Evolutionary conservation across 2,797 vertebrate genomes (phyloP).

Genomic region (Acrocephalus scirpaceus): DNA sequence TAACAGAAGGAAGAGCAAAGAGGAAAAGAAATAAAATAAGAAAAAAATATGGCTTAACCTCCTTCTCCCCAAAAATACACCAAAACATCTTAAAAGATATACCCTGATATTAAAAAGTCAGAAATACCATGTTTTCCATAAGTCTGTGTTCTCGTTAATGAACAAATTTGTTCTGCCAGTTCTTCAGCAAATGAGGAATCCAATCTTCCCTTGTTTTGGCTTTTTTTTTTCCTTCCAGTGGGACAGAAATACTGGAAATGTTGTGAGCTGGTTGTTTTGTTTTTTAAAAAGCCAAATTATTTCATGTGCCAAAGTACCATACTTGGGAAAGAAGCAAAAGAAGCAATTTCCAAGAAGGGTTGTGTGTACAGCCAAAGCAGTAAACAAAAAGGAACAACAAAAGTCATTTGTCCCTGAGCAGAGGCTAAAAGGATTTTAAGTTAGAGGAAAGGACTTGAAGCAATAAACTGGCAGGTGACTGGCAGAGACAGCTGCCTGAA

Average conservation of each 20-base stretch:
- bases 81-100: not conserved
- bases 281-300: not conserved
- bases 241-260: slow-evolving; percentile 34
- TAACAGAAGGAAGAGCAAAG: not conserved
- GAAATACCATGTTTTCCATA: not conserved
- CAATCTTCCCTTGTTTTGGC: not conserved
- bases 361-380: slow-evolving; percentile 41
- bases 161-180: not conserved
- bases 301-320: slow-evolving; percentile 29
- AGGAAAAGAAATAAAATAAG: not conserved
- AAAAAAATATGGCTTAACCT: not conserved
- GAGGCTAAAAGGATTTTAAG: not conserved
- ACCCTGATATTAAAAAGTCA: not conserved
- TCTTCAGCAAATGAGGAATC: not conserved
- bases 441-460: slow-evolving; percentile 20
- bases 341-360: slow-evolving; percentile 20
- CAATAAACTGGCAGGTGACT: slow-evolving; percentile 55
- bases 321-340: slow-evolving; percentile 8
- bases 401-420: slow-evolving; percentile 7
- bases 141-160: not conserved
- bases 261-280: not conserved
- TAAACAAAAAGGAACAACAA: slow-evolving; percentile 44
- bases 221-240: not conserved
- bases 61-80: not conserved
- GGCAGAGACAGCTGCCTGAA: slow-evolving; percentile 64